A percentile compares a stretch with the other conserved stretches of the same genome.
Evolutionary conservation across 2,113 vertebrate species (phyloP).

Genomic region (Ictidomys tridecemlineatus): DNA sequence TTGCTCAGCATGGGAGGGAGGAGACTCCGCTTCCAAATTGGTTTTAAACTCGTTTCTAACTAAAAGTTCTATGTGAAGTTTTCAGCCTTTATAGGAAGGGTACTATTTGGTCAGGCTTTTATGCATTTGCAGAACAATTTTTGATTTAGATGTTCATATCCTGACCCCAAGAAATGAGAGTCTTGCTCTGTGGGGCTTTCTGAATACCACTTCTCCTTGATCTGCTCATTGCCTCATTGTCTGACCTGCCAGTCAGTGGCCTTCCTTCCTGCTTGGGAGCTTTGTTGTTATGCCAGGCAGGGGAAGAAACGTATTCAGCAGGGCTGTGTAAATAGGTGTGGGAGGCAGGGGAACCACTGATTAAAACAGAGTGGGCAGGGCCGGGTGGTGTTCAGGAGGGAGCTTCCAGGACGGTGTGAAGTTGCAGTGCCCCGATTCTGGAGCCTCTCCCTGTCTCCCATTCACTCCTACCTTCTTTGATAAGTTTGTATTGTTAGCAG

Average conservation of each 20-base stretch:
- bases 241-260: constrained; percentile 64
- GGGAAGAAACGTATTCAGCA: constrained; percentile 53
- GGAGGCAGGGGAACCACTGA: constrained; percentile 54
- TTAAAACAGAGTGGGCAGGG: constrained; percentile 56
- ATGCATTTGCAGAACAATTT: constrained; percentile 45
- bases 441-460: not conserved
- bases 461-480: constrained; percentile 70
- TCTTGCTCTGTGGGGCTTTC: not conserved
- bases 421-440: constrained; percentile 44
- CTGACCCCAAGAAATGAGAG: constrained; percentile 31
- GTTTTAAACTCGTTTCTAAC: constrained; percentile 63
- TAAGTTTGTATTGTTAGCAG: constrained; percentile 53
- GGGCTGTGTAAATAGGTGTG: constrained; percentile 64
- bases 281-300: constrained; percentile 44
- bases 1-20: not conserved
- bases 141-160: constrained; percentile 19
- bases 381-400: not conserved
- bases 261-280: constrained; percentile 68
- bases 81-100: constrained; percentile 5
- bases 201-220: constrained; percentile 58
- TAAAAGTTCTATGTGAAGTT: constrained; percentile 45
- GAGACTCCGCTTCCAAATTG: not conserved
- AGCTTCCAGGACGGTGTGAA: not conserved
- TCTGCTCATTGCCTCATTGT: constrained; percentile 75
- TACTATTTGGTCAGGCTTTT: constrained; percentile 30